These are phyloP conservation scores for Drosophila equinoxialis DNA, from an alignment of 1,140 invertebrate species.

Conservation along the genomic window DNA sequence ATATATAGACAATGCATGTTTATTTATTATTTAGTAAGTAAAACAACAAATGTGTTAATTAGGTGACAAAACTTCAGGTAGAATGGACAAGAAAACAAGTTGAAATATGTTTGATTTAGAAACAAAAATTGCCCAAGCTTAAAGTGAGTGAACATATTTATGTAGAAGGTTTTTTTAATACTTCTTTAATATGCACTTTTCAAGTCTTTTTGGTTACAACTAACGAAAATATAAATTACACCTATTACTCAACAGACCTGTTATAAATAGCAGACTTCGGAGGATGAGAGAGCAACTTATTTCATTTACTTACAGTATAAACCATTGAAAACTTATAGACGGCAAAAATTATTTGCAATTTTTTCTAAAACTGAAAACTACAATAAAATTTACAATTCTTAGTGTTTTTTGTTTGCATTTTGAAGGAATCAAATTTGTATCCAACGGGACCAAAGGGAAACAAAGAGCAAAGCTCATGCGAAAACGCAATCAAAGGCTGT, in stretches of 20 bases:
- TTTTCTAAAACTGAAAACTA: too few relatives aligned
- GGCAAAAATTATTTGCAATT: too few relatives aligned
- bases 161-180: too few relatives aligned
- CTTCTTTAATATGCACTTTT: too few relatives aligned
- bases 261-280: not conserved
- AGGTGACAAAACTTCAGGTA: not conserved
- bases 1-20: not conserved
- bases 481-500: constrained; percentile 56
- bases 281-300: not conserved
- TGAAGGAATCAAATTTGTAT: constrained; percentile 1
- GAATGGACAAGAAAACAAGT: too few relatives aligned
- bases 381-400: not conserved
- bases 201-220: too few relatives aligned
- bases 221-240: too few relatives aligned
- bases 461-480: constrained; percentile 15
- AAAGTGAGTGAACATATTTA: too few relatives aligned
- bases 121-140: too few relatives aligned
- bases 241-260: not conserved
- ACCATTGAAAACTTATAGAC: too few relatives aligned
- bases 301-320: not conserved
- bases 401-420: not conserved
- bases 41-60: not conserved
- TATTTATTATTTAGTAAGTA: constrained; percentile 4
- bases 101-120: too few relatives aligned
- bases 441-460: constrained; percentile 7